phyloP scores from a whole-genome alignment of 2,888 invertebrate species.

The Conops quadrifasciatus region DNA sequence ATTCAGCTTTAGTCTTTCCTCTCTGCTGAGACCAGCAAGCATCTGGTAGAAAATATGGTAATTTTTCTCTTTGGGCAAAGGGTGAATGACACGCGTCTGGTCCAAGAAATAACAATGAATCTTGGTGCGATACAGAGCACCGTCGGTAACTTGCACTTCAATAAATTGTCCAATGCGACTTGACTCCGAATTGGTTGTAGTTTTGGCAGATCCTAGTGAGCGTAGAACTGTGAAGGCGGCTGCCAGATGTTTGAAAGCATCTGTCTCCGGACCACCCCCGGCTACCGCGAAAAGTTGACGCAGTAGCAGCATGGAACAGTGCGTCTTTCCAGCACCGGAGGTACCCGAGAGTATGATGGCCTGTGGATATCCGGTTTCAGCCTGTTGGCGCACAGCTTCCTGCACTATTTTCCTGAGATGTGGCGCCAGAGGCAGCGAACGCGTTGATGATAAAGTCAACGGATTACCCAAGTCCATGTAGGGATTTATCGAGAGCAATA shows the following conservation, averaged over 20 bases:
- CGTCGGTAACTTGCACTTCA: conserved; percentile 95
- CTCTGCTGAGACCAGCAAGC: conserved; percentile 85
- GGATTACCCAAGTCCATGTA: conserved; percentile 89
- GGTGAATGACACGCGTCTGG: conserved; percentile 89
- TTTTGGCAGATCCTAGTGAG: conserved; percentile 90
- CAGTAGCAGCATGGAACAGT: conserved; percentile 88
- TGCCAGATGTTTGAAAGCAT: conserved; percentile 94
- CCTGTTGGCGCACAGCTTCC: conserved; percentile 92
- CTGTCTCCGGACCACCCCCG: conserved; percentile 93
- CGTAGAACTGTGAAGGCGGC: conserved; percentile 94
- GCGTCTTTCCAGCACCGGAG: conserved; percentile 93
- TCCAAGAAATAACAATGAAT: conserved; percentile 96
- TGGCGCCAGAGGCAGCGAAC: conserved; percentile 77
- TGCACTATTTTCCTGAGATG: conserved; percentile 88
- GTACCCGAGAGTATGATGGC: conserved; percentile 91
- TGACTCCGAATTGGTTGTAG: conserved; percentile 88
- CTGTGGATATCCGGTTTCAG: conserved; percentile 94
- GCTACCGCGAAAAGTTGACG: conserved; percentile 92
- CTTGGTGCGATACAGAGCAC: conserved; percentile 92
- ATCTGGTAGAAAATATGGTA: conserved; percentile 98
- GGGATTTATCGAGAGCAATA: conserved; percentile 88
- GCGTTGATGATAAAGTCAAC: conserved; percentile 82
- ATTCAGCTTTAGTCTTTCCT: conserved; percentile 87
- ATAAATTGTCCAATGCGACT: conserved; percentile 96
- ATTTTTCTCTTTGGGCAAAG: conserved; percentile 88